Evolutionary conservation across 1,140 invertebrate genomes (phyloP).

Genomic region (Spodoptera litura): DNA sequence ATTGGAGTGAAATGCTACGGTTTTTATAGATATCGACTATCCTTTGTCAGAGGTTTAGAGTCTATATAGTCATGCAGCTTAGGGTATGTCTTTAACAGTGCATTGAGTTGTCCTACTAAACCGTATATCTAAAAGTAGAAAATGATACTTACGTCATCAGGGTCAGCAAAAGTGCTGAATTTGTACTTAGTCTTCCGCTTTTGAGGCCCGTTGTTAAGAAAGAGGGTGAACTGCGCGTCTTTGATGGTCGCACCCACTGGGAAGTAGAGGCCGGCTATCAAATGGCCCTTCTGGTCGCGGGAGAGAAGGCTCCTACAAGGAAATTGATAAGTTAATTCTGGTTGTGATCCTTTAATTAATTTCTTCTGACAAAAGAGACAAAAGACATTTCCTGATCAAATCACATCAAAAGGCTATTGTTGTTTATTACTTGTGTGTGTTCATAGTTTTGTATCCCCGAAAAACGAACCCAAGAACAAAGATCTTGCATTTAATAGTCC

Average conservation of each 20-base stretch:
- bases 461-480: not conserved
- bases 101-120: too few species aligned
- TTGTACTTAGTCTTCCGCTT: conserved; percentile 78
- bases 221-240: conserved; percentile 77
- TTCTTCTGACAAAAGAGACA: too few species aligned
- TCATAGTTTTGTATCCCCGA: too few species aligned
- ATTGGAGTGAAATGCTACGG: too few species aligned
- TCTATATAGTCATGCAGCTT: too few species aligned
- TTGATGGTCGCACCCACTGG: conserved; percentile 70
- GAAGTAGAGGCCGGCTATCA: conserved; percentile 94
- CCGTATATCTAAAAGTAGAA: not conserved
- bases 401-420: too few species aligned
- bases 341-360: not conserved
- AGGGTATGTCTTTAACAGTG: too few species aligned
- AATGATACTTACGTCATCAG: conserved; percentile 66
- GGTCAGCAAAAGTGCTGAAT: conserved; percentile 72
- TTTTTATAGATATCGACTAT: too few species aligned
- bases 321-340: not conserved
- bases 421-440: too few species aligned
- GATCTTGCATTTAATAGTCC: not conserved
- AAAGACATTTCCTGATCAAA: too few species aligned
- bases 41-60: too few species aligned
- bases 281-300: conserved; percentile 92
- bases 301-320: conserved; percentile 90
- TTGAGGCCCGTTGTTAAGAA: conserved; percentile 70